phyloP scores from a whole-genome alignment of 2,797 vertebrate species.

The Myotis planiceps region DNA sequence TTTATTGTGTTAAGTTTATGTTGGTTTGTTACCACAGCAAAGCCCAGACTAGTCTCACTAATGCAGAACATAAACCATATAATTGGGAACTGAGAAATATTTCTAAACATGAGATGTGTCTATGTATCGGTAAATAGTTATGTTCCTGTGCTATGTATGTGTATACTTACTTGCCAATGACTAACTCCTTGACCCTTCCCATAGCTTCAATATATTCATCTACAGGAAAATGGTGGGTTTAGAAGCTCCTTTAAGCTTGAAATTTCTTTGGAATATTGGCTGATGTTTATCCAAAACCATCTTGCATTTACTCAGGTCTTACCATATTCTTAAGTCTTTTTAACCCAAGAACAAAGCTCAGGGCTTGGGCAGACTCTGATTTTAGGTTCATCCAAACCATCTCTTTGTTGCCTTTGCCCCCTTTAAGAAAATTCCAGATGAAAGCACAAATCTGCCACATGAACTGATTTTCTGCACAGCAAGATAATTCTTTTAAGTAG shows the following conservation, averaged over 20 bases:
- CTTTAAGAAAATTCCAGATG: slow-evolving; percentile 80
- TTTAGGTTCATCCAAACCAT: slow-evolving; percentile 64
- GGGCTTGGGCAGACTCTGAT: slow-evolving; percentile 47
- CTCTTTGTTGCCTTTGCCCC: slow-evolving; percentile 74
- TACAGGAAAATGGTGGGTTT: neutral
- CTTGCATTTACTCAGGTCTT: slow-evolving; percentile 40
- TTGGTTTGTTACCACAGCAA: neutral
- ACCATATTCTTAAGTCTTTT: slow-evolving; percentile 63
- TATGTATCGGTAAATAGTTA: neutral
- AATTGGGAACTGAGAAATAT: neutral
- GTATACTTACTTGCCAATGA: neutral
- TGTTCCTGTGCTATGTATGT: neutral
- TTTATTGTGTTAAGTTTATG: neutral
- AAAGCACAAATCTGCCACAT: slow-evolving; percentile 84
- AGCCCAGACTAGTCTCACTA: neutral
- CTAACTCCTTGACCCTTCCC: neutral
- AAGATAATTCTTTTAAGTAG: slow-evolving; percentile 87
- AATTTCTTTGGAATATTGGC: slow-evolving; percentile 15
- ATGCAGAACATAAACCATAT: neutral
- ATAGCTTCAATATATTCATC: neutral
- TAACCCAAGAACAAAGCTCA: slow-evolving; percentile 68
- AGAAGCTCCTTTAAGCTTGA: slow-evolving; percentile 29
- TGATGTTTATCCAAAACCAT: slow-evolving; percentile 47
- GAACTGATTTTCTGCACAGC: slow-evolving; percentile 87
- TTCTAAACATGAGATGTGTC: neutral